Conservation (phyloP, 2,113 vertebrate genomes). For the Xenopus borealis region DNA sequence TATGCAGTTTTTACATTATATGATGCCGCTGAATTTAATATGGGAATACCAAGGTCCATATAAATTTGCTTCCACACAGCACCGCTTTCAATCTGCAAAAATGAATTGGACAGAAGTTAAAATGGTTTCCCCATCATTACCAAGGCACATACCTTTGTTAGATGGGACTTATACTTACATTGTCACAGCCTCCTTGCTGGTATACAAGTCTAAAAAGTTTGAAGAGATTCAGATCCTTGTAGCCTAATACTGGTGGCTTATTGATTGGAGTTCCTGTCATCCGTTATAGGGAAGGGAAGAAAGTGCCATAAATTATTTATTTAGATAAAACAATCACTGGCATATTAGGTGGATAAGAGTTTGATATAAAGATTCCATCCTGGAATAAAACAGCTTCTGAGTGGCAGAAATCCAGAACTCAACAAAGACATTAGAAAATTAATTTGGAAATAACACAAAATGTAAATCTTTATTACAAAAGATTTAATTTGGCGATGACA, state of each 20-base stretch:
- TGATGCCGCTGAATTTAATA: constrained; percentile 96
- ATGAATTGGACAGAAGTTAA: not conserved
- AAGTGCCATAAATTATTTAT: too few species aligned
- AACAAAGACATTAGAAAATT: not conserved
- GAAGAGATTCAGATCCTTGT: constrained; percentile 97
- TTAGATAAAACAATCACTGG: too few species aligned
- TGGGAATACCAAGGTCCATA: constrained; percentile 97
- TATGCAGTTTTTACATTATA: constrained; percentile 99
- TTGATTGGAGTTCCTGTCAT: constrained; percentile 92
- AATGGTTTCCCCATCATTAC: not conserved
- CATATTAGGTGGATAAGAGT: too few species aligned
- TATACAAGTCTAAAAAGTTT: constrained; percentile 94
- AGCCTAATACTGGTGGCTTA: constrained; percentile 95
- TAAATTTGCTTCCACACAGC: constrained; percentile 98
- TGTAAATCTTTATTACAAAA: too few species aligned
- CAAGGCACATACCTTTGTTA: not conserved
- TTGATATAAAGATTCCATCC: too few species aligned
- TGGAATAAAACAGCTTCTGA: too few species aligned
- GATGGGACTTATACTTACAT: constrained; percentile 65
- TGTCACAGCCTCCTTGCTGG: constrained; percentile 91
- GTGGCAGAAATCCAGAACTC: not conserved
- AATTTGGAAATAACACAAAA: too few species aligned
- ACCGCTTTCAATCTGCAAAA: constrained; percentile 89
- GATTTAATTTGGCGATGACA: too few species aligned
- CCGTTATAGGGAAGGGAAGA: too few species aligned